phyloP scores from a whole-genome alignment of 2,797 vertebrate genomes.

The Erithacus rubecula region DNA sequence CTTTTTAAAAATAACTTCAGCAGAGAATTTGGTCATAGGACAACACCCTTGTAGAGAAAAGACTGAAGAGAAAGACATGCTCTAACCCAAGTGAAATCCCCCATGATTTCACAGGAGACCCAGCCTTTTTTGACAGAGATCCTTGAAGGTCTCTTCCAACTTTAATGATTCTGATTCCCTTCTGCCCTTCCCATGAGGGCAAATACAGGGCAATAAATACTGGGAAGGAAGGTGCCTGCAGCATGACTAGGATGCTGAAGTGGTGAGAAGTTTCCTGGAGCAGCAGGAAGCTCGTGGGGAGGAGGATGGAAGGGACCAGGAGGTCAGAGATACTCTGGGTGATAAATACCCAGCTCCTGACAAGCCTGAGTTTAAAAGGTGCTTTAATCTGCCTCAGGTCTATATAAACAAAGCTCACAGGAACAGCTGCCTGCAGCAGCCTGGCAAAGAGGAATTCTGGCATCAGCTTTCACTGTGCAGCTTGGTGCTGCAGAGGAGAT shows the following conservation, averaged over 20 bases:
- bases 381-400: not conserved
- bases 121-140: not conserved
- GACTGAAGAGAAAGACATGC: not conserved
- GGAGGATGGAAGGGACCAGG: not conserved
- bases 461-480: not conserved
- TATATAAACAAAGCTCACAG: constrained; percentile 6
- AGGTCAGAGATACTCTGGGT: not conserved
- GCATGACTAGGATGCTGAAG: not conserved
- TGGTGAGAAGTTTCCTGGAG: not conserved
- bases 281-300: not conserved
- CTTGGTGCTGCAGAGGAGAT: not conserved
- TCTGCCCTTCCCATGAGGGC: not conserved
- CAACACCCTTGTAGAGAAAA: not conserved
- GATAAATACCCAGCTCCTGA: not conserved
- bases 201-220: not conserved
- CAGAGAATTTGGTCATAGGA: not conserved
- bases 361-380: not conserved
- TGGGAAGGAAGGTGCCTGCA: not conserved
- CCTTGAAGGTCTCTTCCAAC: not conserved
- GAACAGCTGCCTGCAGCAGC: not conserved
- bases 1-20: not conserved
- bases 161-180: not conserved
- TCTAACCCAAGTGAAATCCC: not conserved
- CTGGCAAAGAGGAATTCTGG: not conserved
- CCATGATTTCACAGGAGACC: not conserved